These are phyloP conservation scores for Nyctibius bracteatus DNA, from an alignment of 2,113 vertebrate genomes.

Conservation along the genomic window DNA sequence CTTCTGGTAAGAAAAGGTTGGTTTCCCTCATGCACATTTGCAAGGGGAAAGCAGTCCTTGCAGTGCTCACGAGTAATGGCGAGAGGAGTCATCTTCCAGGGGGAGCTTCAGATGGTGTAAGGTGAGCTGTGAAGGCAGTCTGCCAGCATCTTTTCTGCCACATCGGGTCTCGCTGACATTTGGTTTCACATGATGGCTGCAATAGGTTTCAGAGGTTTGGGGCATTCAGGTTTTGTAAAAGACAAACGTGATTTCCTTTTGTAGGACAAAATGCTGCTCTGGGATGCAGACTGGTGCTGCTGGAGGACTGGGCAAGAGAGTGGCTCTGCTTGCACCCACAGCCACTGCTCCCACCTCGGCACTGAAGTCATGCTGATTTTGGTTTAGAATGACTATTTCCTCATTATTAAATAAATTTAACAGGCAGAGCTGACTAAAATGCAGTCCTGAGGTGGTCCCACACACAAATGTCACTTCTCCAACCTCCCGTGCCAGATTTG, in stretches of 20 bases:
- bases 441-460: not conserved
- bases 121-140: not conserved
- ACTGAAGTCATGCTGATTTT: not conserved
- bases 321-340: not conserved
- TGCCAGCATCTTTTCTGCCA: not conserved
- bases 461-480: not conserved
- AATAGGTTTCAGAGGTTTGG: not conserved
- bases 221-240: not conserved
- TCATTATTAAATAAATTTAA: not conserved
- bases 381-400: not conserved
- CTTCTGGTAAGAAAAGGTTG: not conserved
- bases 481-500: not conserved
- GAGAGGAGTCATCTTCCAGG: not conserved
- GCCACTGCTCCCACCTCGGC: rapidly evolving
- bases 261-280: not conserved
- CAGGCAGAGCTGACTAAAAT: not conserved
- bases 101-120: not conserved
- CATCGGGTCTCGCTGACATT: not conserved
- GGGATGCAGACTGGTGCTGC: not conserved
- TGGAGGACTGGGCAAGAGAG: not conserved
- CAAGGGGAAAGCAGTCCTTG: not conserved
- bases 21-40: not conserved
- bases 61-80: not conserved
- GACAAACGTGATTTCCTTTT: not conserved
- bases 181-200: not conserved